phyloP scores from a whole-genome alignment of 2,113 vertebrate species.

The Sinocyclocheilus maitianheensis region DNA sequence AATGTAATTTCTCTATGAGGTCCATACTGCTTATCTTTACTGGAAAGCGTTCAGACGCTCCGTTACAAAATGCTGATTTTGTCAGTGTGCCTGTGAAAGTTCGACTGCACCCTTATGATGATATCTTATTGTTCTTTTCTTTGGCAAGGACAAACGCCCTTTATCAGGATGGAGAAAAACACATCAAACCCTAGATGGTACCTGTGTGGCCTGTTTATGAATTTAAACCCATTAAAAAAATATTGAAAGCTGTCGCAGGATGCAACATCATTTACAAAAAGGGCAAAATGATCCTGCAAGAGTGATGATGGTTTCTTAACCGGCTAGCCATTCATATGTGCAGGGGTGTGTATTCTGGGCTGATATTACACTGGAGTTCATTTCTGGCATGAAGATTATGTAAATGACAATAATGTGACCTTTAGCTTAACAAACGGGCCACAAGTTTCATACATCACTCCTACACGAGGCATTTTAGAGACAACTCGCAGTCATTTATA shows the following conservation, averaged over 20 bases:
- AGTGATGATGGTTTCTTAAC: constrained; percentile 86
- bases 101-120: constrained; percentile 83
- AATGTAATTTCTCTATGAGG: neutral
- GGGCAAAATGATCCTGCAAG: constrained; percentile 86
- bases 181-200: constrained; percentile 63
- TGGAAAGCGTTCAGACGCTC: neutral
- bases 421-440: constrained; percentile 88
- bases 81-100: constrained; percentile 83
- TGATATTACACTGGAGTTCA: constrained; percentile 79
- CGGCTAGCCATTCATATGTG: constrained; percentile 54
- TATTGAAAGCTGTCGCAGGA: constrained; percentile 80
- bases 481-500: constrained; percentile 84
- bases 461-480: constrained; percentile 78
- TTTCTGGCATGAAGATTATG: constrained; percentile 84
- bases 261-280: constrained; percentile 86
- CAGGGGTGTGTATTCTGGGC: constrained; percentile 30
- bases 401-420: constrained; percentile 91
- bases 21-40: neutral
- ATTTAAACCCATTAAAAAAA: constrained; percentile 70
- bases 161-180: constrained; percentile 88
- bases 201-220: constrained; percentile 61
- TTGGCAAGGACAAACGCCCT: constrained; percentile 92
- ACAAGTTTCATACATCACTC: constrained; percentile 93
- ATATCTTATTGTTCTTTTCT: constrained; percentile 78
- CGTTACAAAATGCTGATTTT: constrained; percentile 80